Conservation (phyloP, 2,113 vertebrate genomes). For the Leptocoma aspasia region DNA sequence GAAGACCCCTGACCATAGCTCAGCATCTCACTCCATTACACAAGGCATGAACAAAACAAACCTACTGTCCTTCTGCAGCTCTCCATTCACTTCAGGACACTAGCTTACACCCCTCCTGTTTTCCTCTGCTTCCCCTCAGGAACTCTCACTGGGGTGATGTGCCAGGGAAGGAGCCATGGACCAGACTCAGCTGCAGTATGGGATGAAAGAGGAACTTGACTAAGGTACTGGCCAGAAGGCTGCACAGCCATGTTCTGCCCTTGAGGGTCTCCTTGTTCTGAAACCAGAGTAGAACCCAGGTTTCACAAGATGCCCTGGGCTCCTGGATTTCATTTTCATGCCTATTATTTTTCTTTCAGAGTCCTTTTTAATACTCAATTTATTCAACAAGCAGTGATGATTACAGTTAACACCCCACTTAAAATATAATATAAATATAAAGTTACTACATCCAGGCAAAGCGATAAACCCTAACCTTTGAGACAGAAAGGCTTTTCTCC, state of each 20-base stretch:
- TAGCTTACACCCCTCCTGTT: not conserved
- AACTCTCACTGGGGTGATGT: not conserved
- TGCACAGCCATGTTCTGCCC: not conserved
- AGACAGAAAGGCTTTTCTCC: not conserved
- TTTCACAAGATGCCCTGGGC: not conserved
- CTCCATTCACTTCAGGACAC: not conserved
- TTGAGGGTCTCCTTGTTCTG: not conserved
- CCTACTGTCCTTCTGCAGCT: not conserved
- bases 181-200: not conserved
- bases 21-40: not conserved
- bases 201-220: not conserved
- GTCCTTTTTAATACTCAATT: not conserved
- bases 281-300: not conserved
- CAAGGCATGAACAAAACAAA: not conserved
- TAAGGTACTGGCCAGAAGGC: not conserved
- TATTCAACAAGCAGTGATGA: not conserved
- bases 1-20: not conserved
- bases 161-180: not conserved
- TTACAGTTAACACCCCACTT: not conserved
- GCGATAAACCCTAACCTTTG: not conserved
- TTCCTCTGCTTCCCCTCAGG: not conserved
- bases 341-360: not conserved
- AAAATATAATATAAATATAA: not conserved
- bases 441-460: not conserved
- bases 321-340: not conserved